A percentile compares a stretch with the other conserved stretches of the same genome.
Evolutionary conservation across 2,113 vertebrate species (phyloP).

Genomic region (Ginglymostoma cirratum): DNA sequence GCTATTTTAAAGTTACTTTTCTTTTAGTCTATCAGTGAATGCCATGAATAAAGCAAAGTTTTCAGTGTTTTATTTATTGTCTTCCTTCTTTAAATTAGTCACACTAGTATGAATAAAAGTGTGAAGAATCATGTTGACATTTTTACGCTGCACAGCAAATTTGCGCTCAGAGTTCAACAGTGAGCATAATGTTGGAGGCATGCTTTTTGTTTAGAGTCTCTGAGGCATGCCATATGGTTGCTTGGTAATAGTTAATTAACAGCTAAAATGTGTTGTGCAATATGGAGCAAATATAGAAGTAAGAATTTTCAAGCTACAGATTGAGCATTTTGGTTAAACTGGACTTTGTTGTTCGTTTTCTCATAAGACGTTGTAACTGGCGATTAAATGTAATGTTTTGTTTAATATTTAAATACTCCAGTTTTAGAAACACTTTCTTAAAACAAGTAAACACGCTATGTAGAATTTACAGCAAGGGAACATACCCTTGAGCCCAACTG

Average conservation of each 20-base stretch:
- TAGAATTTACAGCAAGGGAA: background rate
- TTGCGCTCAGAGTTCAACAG: background rate
- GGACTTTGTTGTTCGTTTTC: background rate
- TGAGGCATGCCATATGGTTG: background rate
- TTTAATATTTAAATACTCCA: background rate
- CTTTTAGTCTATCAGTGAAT: background rate
- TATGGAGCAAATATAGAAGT: conserved; percentile 28
- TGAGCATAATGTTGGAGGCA: no score
- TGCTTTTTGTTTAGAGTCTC: background rate
- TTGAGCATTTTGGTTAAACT: conserved; percentile 9
- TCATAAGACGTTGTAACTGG: background rate
- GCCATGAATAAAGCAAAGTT: conserved; percentile 34
- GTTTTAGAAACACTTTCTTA: background rate
- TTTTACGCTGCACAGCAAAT: background rate
- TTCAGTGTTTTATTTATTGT: conserved; percentile 24
- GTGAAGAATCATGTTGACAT: conserved; percentile 3
- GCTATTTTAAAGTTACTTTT: conserved; percentile 2
- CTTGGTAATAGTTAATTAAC: background rate
- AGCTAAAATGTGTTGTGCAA: conserved; percentile 28
- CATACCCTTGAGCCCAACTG: background rate
- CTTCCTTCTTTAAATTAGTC: conserved; percentile 1
- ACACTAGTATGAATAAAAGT: background rate
- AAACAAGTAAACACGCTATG: background rate
- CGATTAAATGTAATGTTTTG: background rate
- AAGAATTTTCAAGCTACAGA: background rate